Percentiles rank a stretch among this genome's conserved stretches.
Conservation (phyloP, 1,140 invertebrate genomes). For the Drosophila parabipectinata region DNA sequence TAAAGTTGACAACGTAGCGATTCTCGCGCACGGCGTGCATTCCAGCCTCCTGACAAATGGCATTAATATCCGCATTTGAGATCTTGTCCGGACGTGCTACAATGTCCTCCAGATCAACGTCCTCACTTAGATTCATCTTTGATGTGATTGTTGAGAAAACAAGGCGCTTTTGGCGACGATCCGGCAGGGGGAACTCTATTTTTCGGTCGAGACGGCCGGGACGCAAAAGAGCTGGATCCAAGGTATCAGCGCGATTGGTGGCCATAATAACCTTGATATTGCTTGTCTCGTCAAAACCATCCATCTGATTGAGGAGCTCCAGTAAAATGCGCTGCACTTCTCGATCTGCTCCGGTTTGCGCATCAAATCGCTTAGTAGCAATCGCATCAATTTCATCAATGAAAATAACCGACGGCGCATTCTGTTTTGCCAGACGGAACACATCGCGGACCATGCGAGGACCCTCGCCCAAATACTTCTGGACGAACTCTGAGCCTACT, state of each 20-base stretch:
- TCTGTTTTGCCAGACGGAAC: constrained; percentile 99
- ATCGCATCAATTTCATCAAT: constrained; percentile 99
- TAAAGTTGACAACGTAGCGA: constrained; percentile 96
- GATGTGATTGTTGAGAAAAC: constrained; percentile 99
- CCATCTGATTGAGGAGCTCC: constrained; percentile 99
- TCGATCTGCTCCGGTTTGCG: constrained; percentile 99
- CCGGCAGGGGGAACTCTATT: constrained; percentile 99
- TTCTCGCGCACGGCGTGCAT: constrained; percentile 99
- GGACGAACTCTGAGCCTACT: constrained; percentile 99
- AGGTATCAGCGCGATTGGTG: constrained; percentile 97
- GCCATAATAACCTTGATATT: constrained; percentile 99
- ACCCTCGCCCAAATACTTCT: constrained; percentile 99
- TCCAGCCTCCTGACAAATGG: constrained; percentile 99
- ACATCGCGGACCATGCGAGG: constrained; percentile 99
- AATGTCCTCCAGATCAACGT: constrained; percentile 99
- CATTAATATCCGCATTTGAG: constrained; percentile 99
- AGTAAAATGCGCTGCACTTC: constrained; percentile 99
- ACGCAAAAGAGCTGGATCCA: constrained; percentile 98
- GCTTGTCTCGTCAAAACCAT: constrained; percentile 99
- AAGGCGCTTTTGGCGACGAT: constrained; percentile 98
- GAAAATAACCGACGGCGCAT: constrained; percentile 99
- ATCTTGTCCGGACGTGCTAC: constrained; percentile 99
- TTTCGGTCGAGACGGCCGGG: constrained; percentile 99
- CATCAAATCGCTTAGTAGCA: constrained; percentile 99
- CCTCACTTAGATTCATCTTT: constrained; percentile 99